These are phyloP conservation scores for Eucera pruinosa DNA, from an alignment of 2,888 invertebrate genomes.

Conservation along the genomic window DNA sequence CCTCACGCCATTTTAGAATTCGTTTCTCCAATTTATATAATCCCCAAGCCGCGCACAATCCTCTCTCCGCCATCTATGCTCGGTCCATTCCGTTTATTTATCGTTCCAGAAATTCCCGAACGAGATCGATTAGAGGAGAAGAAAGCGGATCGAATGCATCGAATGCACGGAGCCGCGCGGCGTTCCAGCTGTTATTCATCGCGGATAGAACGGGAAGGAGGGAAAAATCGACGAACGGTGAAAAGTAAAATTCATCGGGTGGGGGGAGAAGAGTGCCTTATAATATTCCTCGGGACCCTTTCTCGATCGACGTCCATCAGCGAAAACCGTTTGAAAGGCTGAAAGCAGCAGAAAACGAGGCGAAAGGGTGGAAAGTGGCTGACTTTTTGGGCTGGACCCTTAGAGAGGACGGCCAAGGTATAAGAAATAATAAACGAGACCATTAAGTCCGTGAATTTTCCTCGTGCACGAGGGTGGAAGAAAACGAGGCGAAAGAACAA, in stretches of 20 bases:
- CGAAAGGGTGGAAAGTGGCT: constrained; percentile 64
- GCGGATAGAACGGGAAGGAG: too few species aligned
- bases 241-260: constrained; percentile 34
- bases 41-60: too few species aligned
- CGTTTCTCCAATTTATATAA: too few species aligned
- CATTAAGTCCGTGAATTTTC: constrained; percentile 80
- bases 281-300: constrained; percentile 22
- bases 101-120: neutral
- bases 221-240: neutral
- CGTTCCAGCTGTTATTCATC: constrained; percentile 13
- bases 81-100: neutral
- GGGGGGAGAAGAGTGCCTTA: too few species aligned
- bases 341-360: constrained; percentile 62
- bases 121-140: neutral
- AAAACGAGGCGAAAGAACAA: constrained; percentile 72
- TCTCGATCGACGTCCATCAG: constrained; percentile 57
- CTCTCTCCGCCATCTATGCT: too few species aligned
- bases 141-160: too few species aligned
- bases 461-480: constrained; percentile 71
- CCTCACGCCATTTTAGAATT: too few species aligned
- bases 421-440: constrained; percentile 83
- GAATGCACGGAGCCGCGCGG: neutral
- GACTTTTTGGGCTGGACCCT: constrained; percentile 72
- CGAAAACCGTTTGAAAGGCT: constrained; percentile 48
- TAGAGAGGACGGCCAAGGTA: constrained; percentile 75